These are phyloP conservation scores for Eremophila alpestris DNA, from an alignment of 2,797 vertebrate species.

Conservation along the genomic window DNA sequence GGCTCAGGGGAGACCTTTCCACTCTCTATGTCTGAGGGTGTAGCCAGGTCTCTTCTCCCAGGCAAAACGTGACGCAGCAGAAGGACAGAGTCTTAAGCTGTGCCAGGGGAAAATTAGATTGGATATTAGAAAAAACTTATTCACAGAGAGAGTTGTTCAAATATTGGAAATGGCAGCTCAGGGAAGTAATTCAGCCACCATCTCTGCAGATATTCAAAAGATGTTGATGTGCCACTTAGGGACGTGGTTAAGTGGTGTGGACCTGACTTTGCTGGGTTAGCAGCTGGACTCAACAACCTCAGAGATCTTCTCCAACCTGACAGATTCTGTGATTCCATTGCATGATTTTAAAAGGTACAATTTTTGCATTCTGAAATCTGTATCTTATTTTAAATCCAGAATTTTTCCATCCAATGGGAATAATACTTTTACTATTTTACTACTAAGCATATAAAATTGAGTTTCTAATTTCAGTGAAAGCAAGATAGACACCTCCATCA, in stretches of 20 bases:
- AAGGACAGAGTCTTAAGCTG: too few relatives aligned
- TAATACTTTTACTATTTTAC: background rate
- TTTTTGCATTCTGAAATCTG: background rate
- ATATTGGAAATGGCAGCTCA: background rate
- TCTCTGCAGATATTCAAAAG: background rate
- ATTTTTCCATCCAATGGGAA: background rate
- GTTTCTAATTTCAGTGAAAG: background rate
- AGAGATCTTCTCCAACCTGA: background rate
- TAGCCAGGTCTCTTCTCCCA: background rate
- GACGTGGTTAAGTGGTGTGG: background rate
- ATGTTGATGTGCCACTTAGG: fast-evolving
- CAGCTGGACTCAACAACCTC: background rate
- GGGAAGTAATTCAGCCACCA: background rate
- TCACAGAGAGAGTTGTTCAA: background rate
- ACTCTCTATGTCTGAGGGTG: background rate
- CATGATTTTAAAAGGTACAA: background rate
- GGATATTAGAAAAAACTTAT: background rate
- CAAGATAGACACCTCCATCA: background rate
- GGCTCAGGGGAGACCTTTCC: background rate
- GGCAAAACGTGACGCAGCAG: background rate
- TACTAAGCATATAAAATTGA: background rate
- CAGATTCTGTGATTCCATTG: background rate
- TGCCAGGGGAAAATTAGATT: background rate
- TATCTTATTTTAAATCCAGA: background rate
- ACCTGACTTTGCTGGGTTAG: background rate